A percentile compares a stretch with the other conserved stretches of the same genome.
Evolutionary conservation across 2,797 vertebrate genomes (phyloP).

Genomic region (Anisognathus igniventris): DNA sequence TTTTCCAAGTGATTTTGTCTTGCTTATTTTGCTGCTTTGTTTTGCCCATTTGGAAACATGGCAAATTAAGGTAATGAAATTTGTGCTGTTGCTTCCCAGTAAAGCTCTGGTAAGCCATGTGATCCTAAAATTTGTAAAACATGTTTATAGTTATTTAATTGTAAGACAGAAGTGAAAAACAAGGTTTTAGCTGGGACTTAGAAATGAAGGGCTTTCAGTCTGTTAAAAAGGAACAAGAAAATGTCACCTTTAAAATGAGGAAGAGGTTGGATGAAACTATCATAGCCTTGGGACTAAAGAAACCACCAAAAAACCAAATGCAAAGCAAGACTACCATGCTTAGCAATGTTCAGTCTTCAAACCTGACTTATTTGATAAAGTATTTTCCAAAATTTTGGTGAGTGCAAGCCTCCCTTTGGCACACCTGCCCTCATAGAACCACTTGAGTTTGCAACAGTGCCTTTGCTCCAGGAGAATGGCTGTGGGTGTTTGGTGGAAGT

Average conservation of each 20-base stretch:
- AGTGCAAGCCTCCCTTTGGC: not conserved
- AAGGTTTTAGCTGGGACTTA: not conserved
- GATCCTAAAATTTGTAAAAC: not conserved
- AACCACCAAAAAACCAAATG: not conserved
- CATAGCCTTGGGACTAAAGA: not conserved
- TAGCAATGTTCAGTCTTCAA: not conserved
- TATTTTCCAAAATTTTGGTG: not conserved
- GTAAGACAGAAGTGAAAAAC: not conserved
- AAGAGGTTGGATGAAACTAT: not conserved
- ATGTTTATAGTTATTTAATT: not conserved
- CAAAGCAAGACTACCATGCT: not conserved
- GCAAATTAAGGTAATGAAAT: not conserved
- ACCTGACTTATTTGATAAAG: not conserved
- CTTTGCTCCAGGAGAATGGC: not conserved
- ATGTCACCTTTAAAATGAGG: not conserved
- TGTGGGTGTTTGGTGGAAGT: not conserved
- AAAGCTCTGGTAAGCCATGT: not conserved
- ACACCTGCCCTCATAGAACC: accelerated
- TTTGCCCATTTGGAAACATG: not conserved
- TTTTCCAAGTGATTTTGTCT: not conserved
- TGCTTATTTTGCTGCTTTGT: not conserved
- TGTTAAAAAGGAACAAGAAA: not conserved
- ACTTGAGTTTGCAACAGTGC: accelerated
- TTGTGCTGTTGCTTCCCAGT: not conserved
- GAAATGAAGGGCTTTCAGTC: not conserved